These are phyloP conservation scores for Limanda limanda DNA, from an alignment of 2,113 vertebrate genomes.

Conservation along the genomic window DNA sequence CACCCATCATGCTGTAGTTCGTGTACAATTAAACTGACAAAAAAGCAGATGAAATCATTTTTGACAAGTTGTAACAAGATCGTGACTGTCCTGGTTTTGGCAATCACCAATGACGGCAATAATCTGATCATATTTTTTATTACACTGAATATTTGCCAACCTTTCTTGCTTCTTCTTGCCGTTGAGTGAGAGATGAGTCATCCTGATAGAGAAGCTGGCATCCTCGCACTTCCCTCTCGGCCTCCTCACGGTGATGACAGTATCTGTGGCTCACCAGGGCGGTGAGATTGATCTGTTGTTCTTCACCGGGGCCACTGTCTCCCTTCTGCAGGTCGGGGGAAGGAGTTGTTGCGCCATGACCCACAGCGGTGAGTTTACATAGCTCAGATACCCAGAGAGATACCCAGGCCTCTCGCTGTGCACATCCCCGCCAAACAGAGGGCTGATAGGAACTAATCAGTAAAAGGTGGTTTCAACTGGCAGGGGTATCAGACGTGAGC, in stretches of 20 bases:
- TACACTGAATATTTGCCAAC: not conserved
- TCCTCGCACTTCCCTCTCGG: constrained; percentile 31
- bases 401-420: constrained; percentile 51
- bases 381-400: constrained; percentile 76
- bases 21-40: not conserved
- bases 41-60: constrained; percentile 3
- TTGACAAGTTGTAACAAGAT: not conserved
- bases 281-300: constrained; percentile 33
- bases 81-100: not conserved
- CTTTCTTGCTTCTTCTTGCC: constrained; percentile 8
- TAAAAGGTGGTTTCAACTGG: constrained; percentile 64
- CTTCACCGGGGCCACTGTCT: constrained; percentile 35
- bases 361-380: constrained; percentile 82
- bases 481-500: constrained; percentile 63
- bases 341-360: constrained; percentile 58
- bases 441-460: constrained; percentile 76
- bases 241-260: constrained; percentile 47
- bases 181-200: constrained; percentile 20
- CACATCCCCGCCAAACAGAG: constrained; percentile 53
- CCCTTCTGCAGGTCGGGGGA: constrained; percentile 18
- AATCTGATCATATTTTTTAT: constrained; percentile 1
- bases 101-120: not conserved
- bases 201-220: constrained; percentile 37
- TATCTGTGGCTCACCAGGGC: constrained; percentile 40
- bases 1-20: not conserved